Conservation (phyloP, 92 coral and sea anemone species). For the Plumapathes pennacea region DNA sequence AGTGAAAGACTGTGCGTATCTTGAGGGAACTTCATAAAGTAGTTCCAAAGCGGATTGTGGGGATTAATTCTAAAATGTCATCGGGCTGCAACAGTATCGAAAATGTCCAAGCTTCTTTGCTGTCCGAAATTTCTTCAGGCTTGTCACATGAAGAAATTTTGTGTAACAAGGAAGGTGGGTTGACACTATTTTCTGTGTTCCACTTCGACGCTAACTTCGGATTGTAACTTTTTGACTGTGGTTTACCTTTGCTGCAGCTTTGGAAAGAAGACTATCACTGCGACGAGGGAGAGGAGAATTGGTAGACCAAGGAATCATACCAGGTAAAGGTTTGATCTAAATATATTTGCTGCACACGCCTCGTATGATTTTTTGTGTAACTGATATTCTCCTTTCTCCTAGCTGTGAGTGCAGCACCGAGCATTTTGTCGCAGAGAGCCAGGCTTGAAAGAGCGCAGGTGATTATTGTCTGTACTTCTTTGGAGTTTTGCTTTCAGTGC, state of each 20-base stretch:
- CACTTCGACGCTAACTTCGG: neutral
- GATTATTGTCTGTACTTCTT: slow-evolving; percentile 2
- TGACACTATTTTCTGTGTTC: neutral
- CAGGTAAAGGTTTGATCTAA: slow-evolving; percentile 53
- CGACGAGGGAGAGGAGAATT: slow-evolving; percentile 91
- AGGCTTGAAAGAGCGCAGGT: slow-evolving; percentile 96
- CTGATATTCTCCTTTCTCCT: slow-evolving; percentile 18
- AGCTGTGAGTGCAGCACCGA: slow-evolving; percentile 94
- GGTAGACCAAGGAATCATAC: slow-evolving; percentile 95
- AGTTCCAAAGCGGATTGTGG: too few species aligned
- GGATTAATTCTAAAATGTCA: too few species aligned
- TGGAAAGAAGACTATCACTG: slow-evolving; percentile 87
- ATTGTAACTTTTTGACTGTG: neutral
- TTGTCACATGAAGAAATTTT: slow-evolving; percentile 74
- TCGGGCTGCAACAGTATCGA: too few species aligned
- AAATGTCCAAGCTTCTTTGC: too few species aligned
- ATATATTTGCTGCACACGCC: neutral
- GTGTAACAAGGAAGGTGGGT: slow-evolving; percentile 78
- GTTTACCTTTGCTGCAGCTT: slow-evolving; percentile 55
- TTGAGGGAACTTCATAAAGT: too few species aligned
- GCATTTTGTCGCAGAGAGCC: slow-evolving; percentile 83
- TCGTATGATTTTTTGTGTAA: slow-evolving; percentile 2
- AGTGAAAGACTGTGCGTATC: too few species aligned
- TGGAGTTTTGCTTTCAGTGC: neutral
- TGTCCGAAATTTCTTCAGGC: too few species aligned